Base-by-base conservation (phyloP, 2,888 invertebrate genomes). In the Caenorhabditis wallacei region DNA sequence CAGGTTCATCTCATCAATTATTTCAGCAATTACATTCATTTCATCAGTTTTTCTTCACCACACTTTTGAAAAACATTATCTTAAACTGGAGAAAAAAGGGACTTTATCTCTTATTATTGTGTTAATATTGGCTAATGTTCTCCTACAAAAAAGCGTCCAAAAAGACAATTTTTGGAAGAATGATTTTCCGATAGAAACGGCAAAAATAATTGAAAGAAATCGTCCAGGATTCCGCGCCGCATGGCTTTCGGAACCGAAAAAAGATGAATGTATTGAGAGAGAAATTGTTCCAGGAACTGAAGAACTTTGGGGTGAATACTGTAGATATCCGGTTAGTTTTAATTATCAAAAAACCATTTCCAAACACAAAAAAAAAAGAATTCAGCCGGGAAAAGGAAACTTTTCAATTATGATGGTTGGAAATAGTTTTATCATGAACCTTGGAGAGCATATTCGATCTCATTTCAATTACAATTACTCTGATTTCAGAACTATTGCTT, bases 331-430 rank as follows among this genome's bases (percentile, higher is more conserved):
- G n/a, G n/a, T n/a, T n/a, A n/a, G n/a, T n/a, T n/a, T n/a, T n/a
- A n/a, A n/a, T n/a, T n/a, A n/a, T n/a, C n/a, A n/a, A n/a, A n/a
- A n/a, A n/a, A n/a, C n/a, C n/a, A n/a, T n/a, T n/a, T n/a, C 18
- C 1, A 16, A 30, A n/a, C n/a, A n/a, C n/a, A n/a, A n/a, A n/a
- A n/a, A n/a, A n/a, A n/a, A 54, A 20, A 20, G 5, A 56, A 43
- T 69, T 61, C 64, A 81, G 81, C 35, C 1, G 7, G 78, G 82
- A 1, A 71, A 72, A 11, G 78, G 82, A 46, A 72, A 46, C 20
- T 43, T 61, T 4, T 75, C 78, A 4, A 43, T 82, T 0, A 68
- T 79, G 72, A 30, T 76, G n/a, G 51, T 82, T 3, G 82, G 82
- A 10, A 78, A 82, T 43, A 78, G 78, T 46, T 78, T 69, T 24